These are phyloP conservation scores for Chymomyza fuscimana DNA, from an alignment of 2,888 invertebrate species.

Conservation along the genomic window DNA sequence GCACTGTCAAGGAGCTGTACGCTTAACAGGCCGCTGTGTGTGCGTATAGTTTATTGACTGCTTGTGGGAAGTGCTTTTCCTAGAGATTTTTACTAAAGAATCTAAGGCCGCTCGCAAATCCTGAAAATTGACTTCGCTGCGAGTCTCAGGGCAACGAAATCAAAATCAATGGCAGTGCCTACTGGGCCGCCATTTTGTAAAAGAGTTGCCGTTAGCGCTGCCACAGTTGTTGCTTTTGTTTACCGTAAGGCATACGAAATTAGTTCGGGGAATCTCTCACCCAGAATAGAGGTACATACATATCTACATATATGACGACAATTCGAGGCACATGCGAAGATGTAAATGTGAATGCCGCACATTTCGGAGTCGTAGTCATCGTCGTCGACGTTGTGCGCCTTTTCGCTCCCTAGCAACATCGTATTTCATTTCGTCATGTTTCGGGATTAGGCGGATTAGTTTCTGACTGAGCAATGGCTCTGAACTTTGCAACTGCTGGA, in stretches of 20 bases:
- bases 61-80: constrained; percentile 74
- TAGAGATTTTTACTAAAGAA: constrained; percentile 71
- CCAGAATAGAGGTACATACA: background rate
- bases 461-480: constrained; percentile 71
- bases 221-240: constrained; percentile 23
- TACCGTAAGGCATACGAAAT: constrained; percentile 68
- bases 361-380: background rate
- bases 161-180: background rate
- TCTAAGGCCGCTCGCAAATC: constrained; percentile 71
- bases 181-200: constrained; percentile 66
- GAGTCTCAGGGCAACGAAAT: constrained; percentile 15
- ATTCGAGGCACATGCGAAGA: constrained; percentile 6
- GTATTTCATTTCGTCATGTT: constrained; percentile 79
- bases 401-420: constrained; percentile 66
- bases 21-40: constrained; percentile 24
- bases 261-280: constrained; percentile 43
- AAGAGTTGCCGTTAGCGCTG: constrained; percentile 49
- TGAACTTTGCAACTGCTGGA: constrained; percentile 53
- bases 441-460: constrained; percentile 77
- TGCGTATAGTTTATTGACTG: constrained; percentile 75
- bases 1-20: constrained; percentile 7
- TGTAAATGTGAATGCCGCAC: background rate
- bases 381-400: constrained; percentile 14
- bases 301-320: background rate
- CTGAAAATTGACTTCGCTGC: constrained; percentile 74